Evolutionary conservation across 1,140 invertebrate species (phyloP).

Genomic region (Heliconius eleuchia): DNA sequence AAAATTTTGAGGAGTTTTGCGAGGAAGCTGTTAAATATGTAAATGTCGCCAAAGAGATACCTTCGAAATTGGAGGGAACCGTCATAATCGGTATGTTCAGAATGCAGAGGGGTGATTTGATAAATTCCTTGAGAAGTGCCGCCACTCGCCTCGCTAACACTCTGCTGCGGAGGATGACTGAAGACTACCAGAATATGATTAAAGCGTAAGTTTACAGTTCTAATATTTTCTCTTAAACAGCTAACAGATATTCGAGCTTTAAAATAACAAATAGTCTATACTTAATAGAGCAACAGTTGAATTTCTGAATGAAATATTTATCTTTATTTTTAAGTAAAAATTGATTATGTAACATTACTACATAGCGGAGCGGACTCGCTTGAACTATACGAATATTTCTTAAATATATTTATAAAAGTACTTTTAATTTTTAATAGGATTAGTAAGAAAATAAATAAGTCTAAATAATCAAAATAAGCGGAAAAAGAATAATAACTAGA

Average conservation of each 20-base stretch:
- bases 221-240: neutral
- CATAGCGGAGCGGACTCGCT: too few species aligned
- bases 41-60: slow-evolving; percentile 84
- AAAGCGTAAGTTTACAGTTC: slow-evolving; percentile 84
- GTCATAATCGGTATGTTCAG: slow-evolving; percentile 92
- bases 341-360: too few species aligned
- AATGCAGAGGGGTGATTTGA: slow-evolving; percentile 91
- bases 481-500: too few species aligned
- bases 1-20: slow-evolving; percentile 86
- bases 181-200: slow-evolving; percentile 90
- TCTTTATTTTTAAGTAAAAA: too few species aligned
- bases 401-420: too few species aligned
- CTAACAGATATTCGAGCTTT: neutral
- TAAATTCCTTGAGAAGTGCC: slow-evolving; percentile 85
- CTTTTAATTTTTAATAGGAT: too few species aligned
- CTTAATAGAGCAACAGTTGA: too few species aligned
- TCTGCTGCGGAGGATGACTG: slow-evolving; percentile 87
- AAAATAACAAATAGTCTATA: too few species aligned
- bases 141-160: slow-evolving; percentile 87
- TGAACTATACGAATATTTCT: too few species aligned
- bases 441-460: too few species aligned
- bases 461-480: too few species aligned
- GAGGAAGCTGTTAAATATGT: slow-evolving; percentile 85
- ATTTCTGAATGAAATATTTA: too few species aligned
- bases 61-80: slow-evolving; percentile 84